These are phyloP conservation scores for Microctonus aethiopoides DNA, from an alignment of 2,888 invertebrate species.

Conservation along the genomic window DNA sequence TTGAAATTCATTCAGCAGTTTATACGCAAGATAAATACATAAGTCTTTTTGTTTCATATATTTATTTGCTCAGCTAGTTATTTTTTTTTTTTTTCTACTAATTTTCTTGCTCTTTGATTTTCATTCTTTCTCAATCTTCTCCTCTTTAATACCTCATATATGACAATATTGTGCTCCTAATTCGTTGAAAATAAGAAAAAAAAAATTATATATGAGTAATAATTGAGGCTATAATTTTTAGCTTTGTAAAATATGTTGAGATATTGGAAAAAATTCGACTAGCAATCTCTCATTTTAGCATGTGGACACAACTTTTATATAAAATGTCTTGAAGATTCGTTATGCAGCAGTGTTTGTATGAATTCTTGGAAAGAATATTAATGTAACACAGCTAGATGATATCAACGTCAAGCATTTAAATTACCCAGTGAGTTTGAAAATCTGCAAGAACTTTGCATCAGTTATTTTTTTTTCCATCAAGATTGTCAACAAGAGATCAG, in stretches of 20 bases:
- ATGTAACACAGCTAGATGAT: neutral
- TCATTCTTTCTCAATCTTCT: slow-evolving; percentile 18
- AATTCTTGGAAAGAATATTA: neutral
- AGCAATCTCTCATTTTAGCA: slow-evolving; percentile 53
- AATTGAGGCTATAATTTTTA: slow-evolving; percentile 56
- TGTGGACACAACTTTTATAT: too few species aligned
- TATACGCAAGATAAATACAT: slow-evolving; percentile 57
- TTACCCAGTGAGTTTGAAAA: neutral
- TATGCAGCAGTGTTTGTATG: neutral
- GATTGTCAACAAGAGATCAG: neutral
- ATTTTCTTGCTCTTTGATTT: slow-evolving; percentile 4
- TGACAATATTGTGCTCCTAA: neutral
- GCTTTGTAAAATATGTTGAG: slow-evolving; percentile 65
- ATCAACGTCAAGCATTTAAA: neutral
- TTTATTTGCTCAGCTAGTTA: too few species aligned
- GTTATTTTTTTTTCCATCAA: neutral
- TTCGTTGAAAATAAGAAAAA: neutral
- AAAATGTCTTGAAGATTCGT: neutral
- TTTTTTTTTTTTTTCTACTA: slow-evolving; percentile 28
- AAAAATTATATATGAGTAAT: neutral
- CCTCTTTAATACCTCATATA: slow-evolving; percentile 15
- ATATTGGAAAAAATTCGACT: slow-evolving; percentile 61
- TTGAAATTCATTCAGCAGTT: slow-evolving; percentile 53
- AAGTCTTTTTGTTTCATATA: slow-evolving; percentile 56
- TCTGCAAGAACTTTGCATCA: neutral